Conservation (phyloP, 2,113 vertebrate species). For the Reinhardtius hippoglossoides region DNA sequence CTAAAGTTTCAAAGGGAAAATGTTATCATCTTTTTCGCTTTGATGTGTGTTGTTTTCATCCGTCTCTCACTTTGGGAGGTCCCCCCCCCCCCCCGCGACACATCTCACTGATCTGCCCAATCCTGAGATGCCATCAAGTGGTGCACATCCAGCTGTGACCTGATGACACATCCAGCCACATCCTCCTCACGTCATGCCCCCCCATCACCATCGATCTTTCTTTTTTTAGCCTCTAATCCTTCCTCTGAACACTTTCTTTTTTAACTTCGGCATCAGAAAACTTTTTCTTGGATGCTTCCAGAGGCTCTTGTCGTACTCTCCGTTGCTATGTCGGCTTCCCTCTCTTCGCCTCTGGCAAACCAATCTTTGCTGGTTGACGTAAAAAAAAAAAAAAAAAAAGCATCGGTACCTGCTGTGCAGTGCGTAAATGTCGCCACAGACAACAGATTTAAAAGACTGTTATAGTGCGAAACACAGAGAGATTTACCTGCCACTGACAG, state of each 20-base stretch:
- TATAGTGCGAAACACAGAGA: background rate
- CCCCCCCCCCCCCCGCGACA: background rate
- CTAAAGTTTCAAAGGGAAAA: background rate
- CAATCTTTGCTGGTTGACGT: background rate
- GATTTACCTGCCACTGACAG: background rate
- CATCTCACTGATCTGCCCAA: constrained; percentile 30
- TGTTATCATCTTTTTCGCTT: background rate
- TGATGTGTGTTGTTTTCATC: background rate
- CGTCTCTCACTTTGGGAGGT: constrained; percentile 1
- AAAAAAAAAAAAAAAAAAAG: too few relatives aligned
- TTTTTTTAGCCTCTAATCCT: background rate
- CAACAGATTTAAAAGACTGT: too few relatives aligned
- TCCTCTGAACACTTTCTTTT: background rate
- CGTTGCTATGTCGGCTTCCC: background rate
- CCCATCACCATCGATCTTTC: constrained; percentile 4
- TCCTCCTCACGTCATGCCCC: background rate
- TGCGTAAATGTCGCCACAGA: too few relatives aligned
- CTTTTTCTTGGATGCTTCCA: background rate
- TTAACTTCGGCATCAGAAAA: background rate
- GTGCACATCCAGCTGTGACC: constrained; percentile 45
- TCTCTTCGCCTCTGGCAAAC: background rate
- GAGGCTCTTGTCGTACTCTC: background rate
- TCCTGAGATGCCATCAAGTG: constrained; percentile 36
- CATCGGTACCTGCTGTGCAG: background rate
- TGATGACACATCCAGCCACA: constrained; percentile 35